Conservation (phyloP, 2,888 invertebrate species). For the Itoplectis maculator region DNA sequence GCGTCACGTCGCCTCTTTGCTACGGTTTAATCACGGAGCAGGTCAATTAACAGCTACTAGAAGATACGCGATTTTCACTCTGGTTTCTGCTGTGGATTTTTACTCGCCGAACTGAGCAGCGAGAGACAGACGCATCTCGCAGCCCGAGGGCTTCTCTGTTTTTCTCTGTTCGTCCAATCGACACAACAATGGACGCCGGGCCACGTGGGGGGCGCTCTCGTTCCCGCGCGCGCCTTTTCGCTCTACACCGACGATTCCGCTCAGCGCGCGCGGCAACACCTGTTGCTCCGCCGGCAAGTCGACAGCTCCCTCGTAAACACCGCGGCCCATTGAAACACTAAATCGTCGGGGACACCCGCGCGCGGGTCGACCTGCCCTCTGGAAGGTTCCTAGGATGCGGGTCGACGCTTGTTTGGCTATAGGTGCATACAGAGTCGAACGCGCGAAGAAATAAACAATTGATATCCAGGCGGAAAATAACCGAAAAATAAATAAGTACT, state of each 20-base stretch:
- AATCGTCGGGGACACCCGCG: background rate
- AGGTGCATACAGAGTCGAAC: background rate
- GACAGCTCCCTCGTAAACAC: background rate
- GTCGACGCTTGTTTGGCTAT: background rate
- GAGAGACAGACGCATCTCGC: background rate
- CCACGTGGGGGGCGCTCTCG: background rate
- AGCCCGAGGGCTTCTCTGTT: background rate
- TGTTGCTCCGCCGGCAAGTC: conserved; percentile 1
- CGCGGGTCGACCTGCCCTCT: background rate
- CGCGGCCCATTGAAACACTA: background rate
- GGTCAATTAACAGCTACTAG: conserved; percentile 30
- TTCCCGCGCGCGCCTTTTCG: background rate
- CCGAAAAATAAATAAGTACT: too few relatives aligned
- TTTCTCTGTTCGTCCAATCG: conserved; percentile 15
- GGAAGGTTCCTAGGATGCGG: background rate
- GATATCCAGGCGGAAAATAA: background rate
- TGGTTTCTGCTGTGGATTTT: background rate
- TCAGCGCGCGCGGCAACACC: background rate
- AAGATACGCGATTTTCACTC: conserved; percentile 45
- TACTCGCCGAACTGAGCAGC: background rate
- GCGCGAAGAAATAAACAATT: background rate
- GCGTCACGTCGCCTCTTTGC: conserved; percentile 52
- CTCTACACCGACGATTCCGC: background rate
- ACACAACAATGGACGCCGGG: conserved; percentile 20
- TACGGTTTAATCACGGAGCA: conserved; percentile 57